These are phyloP conservation scores for Entomobrya multifasciata DNA, from an alignment of 2,888 invertebrate species.

Conservation along the genomic window DNA sequence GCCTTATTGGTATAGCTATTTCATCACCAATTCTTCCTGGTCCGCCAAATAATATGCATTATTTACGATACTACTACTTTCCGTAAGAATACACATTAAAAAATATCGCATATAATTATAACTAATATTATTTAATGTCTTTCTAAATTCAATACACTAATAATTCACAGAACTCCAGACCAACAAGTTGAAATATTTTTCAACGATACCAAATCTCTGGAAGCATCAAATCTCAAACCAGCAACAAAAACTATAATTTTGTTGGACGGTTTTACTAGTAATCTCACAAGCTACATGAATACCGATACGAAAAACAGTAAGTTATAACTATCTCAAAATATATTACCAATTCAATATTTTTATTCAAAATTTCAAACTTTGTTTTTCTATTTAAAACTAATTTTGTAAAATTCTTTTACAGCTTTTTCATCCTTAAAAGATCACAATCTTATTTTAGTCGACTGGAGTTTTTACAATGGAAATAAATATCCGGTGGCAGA, in stretches of 20 bases:
- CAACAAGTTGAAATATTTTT: constrained; percentile 34
- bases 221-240: neutral
- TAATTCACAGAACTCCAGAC: neutral
- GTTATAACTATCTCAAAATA: neutral
- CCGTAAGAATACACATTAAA: constrained; percentile 40
- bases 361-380: too few species aligned
- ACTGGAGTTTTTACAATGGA: constrained; percentile 57
- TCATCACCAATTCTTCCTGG: neutral
- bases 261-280: constrained; percentile 55
- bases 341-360: too few species aligned
- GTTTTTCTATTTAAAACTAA: neutral
- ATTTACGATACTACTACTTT: constrained; percentile 27
- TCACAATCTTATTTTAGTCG: constrained; percentile 62
- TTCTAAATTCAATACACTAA: neutral
- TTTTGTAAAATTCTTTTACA: neutral
- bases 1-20: too few species aligned
- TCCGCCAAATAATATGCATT: constrained; percentile 10
- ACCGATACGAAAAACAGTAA: constrained; percentile 8
- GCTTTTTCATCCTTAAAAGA: neutral
- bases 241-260: constrained; percentile 12
- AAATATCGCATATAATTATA: neutral
- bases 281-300: constrained; percentile 41
- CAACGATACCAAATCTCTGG: neutral
- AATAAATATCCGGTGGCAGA: neutral
- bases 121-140: neutral